Base-by-base conservation (phyloP, 2,113 vertebrate species). In the Empidonax alnorum region DNA sequence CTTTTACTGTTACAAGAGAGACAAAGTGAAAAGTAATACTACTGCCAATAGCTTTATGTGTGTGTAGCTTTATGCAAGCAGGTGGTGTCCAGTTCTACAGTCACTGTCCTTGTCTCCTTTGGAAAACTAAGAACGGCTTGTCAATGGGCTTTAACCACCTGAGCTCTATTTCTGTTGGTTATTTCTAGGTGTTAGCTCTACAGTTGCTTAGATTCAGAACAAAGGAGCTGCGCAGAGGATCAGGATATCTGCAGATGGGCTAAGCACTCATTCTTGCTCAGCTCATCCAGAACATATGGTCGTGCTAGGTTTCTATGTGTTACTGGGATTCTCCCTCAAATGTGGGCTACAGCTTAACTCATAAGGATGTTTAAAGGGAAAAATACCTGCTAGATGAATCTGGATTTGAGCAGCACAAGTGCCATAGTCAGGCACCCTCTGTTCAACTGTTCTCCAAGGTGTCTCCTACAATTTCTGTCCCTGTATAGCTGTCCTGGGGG, bases 251-350 rank as follows among this genome's bases (percentile, higher is more conserved):
- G 47, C 31, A 12, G 5, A 1, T 56, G 30, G 28, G 12, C 18
- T 0, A 1, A 93, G 17, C 31, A 37, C 24, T 69, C 18, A 6
- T 21, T 89, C 63, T 53, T 67, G 25, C 39, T 73, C 46, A 14
- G 7, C 8, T 84, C 18, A 39, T 46, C 4, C 30, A 42, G n/a
- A 59, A 50, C 8, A n/a, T 18, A 18, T 0, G 1, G 42, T 55
- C 59, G 46, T 30, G 10, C 20, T 59, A 20, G 41, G 14, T 72
- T 68, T 27, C 30, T 39, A 33, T 44, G 14, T 65, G 14, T 61
- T 82, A 7, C 19, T 71, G 41, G 27, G 41, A 22, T 44, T 56
- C 6, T 77, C 2, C 22, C 10, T 59, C 19, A 35, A 16, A 33
- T 65, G 7, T 28, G 25, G 28, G 41, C n/a, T 50, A 25, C 10